Evolutionary conservation across 1,140 invertebrate genomes (phyloP), one percentile per base, ranked within the genome.

Genomic region (Phymastichus coffea): DNA sequence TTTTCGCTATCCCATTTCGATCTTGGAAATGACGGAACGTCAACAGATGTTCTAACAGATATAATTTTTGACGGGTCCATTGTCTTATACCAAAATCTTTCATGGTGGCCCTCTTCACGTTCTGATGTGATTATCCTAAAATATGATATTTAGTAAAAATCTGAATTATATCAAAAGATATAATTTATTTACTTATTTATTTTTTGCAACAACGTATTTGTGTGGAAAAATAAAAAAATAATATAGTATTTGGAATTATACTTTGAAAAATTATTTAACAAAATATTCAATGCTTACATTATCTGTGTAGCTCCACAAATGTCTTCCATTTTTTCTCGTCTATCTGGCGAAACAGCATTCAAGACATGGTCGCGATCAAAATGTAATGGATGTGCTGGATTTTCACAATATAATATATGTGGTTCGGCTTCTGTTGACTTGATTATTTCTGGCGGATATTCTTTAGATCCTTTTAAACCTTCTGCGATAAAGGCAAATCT

Each of bases 1-100:
- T 62, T 62, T 52, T 78, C 78, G 20, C 76, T 78, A n/a, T 80
- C 78, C 78, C 78, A 80, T 33, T 74, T 79, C 19, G 77, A 79
- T 43, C 70, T 76, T 7, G 75, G 74, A 35, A 72, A 64, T 66
- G n/a, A 70, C 41, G 17, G 69, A 20, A 54, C 61, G 57, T 58
- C 66, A 57, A 51, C 46, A 2, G 37, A 66, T 46, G 14, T 46
- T 12, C 54, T 56, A 25, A 52, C 35, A 23, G 10, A 28, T 23
- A 62, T 57, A 43, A 59, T 26, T 49, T 70, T 71, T 1, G 65
- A 56, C n/a, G 66, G 55, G 57, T 69, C 67, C 15, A 63, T 20
- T 2, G 66, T 33, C 19, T 66, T 66, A 46, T 72, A 72, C 71
- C 72, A 72, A 22, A 63, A 53, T 52, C 65, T 66, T 30, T 64